phyloP scores from a whole-genome alignment of 2,797 vertebrate species.

The Kryptopterus vitreolus region DNA sequence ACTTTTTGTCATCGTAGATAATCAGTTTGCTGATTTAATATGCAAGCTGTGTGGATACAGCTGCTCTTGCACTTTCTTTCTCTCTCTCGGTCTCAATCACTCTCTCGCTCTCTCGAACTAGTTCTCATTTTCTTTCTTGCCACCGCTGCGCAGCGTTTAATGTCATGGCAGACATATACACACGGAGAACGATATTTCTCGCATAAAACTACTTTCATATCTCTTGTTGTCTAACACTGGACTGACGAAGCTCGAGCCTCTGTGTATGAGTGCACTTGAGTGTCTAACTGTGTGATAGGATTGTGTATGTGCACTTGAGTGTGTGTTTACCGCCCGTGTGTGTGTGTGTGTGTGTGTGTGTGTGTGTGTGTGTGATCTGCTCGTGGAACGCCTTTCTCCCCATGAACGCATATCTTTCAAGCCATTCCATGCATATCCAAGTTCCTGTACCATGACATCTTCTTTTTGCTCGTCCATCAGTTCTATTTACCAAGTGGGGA shows the following conservation, averaged over 20 bases:
- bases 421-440: too few species aligned
- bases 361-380: too few species aligned
- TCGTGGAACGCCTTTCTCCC: too few species aligned
- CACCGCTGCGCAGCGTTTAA: constrained; percentile 14
- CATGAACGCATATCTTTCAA: too few species aligned
- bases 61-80: constrained; percentile 25
- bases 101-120: neutral
- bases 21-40: constrained; percentile 58
- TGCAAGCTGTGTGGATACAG: constrained; percentile 47
- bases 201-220: constrained; percentile 1
- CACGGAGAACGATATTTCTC: neutral
- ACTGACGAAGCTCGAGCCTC: neutral
- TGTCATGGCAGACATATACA: constrained; percentile 27
- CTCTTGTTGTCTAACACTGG: neutral
- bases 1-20: constrained; percentile 57
- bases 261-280: neutral
- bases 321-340: neutral
- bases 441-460: too few species aligned
- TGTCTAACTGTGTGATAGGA: neutral
- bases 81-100: neutral
- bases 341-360: neutral
- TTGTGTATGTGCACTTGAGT: neutral
- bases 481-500: too few species aligned
- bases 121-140: too few species aligned
- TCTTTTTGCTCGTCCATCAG: too few species aligned